Evolutionary conservation across 2,888 invertebrate species (phyloP), one percentile per base, ranked within the genome.

Genomic region (Aleiodes testaceus): DNA sequence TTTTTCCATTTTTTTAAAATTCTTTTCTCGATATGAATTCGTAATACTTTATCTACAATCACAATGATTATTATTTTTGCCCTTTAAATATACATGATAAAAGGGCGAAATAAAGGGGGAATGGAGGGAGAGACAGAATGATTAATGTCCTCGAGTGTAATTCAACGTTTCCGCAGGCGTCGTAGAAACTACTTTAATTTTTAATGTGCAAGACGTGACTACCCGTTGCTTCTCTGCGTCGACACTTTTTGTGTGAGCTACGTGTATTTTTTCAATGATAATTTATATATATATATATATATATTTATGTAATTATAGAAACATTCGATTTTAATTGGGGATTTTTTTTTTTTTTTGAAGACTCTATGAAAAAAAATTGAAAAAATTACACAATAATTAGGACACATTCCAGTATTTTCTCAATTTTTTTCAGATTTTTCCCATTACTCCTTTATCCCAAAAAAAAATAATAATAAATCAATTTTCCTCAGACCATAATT

Each of bases 121-220:
- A 30, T 14, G 26, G 55, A 20, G 20, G 16, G 42, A 14, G 22
- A 66, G 47, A 44, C 42, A 55, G 44, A n/a, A 66, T 66, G 55
- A 66, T 66, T 66, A 66, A 66, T 66, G 55, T 45, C 45, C 45
- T 66, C 55, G 44, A 66, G 55, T 66, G 66, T 66, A 66, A 66
- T 66, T 66, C 53, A 66, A 44, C 66, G 55, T 66, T 66, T 66
- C 53, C 42, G 42, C 66, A 55, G 66, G 52, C 66, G 26, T 20
- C 53, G 44, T 44, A 26, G 66, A 53, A 44, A 53, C 22, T 22
- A 55, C 52, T 52, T 70, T 45, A 70, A 70, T 70, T 70, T 70
- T 70, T 70, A 70, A 70, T 64, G 64, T 45, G 55, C n/a, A 55
- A 55, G 26, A 55, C 55, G 55, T 55, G 55, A 55, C 55, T 30